These are phyloP conservation scores for Triplophysa siluroides DNA, from an alignment of 2,113 vertebrate genomes.

Conservation along the genomic window DNA sequence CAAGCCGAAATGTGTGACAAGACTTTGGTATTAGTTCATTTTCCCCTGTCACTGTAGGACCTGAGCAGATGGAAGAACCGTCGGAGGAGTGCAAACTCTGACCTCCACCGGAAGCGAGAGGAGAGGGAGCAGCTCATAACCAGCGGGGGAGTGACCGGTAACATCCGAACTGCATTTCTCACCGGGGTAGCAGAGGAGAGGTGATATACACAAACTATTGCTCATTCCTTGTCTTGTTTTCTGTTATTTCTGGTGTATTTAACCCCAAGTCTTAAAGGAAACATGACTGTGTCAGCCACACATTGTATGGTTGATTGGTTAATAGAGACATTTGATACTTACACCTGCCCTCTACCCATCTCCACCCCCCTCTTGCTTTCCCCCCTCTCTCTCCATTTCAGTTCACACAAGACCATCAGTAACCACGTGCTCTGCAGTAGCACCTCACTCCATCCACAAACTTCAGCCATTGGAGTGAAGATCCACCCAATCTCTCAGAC, in stretches of 20 bases:
- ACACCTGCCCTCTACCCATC: neutral
- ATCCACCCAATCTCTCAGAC: constrained; percentile 44
- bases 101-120: constrained; percentile 83
- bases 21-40: neutral
- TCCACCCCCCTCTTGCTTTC: neutral
- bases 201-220: constrained; percentile 62
- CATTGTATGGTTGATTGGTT: neutral
- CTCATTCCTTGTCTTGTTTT: neutral
- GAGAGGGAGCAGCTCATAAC: constrained; percentile 84
- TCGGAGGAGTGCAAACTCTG: constrained; percentile 83
- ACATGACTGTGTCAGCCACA: neutral
- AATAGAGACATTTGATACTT: constrained; percentile 8
- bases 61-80: constrained; percentile 93
- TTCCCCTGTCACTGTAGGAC: constrained; percentile 72
- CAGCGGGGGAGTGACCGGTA: constrained; percentile 61
- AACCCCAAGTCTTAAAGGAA: neutral
- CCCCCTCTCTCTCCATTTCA: neutral
- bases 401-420: constrained; percentile 51
- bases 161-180: constrained; percentile 68
- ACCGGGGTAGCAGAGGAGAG: constrained; percentile 76
- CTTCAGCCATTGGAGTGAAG: constrained; percentile 44
- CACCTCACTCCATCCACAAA: constrained; percentile 48
- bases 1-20: too few species aligned
- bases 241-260: too few species aligned
- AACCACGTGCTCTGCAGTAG: constrained; percentile 48